Evolutionary conservation across 1,140 invertebrate species (phyloP).

Genomic region (Leptinotarsa defecta): DNA sequence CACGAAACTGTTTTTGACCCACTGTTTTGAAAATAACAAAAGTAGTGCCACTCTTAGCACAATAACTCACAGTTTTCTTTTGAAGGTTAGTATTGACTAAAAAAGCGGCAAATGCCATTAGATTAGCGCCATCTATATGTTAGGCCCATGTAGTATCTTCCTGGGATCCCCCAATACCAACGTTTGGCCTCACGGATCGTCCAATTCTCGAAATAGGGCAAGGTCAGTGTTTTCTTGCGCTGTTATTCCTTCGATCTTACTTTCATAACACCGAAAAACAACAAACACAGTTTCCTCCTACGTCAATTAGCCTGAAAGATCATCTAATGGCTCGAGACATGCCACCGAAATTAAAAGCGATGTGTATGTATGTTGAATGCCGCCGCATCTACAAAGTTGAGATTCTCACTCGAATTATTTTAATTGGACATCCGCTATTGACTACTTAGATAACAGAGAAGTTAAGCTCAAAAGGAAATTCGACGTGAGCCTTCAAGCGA

Average conservation of each 20-base stretch:
- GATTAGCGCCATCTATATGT: no score
- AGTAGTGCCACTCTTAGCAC: no score
- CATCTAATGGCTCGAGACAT: not conserved
- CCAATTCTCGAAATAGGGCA: no score
- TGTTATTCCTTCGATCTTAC: not conserved
- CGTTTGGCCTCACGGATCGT: no score
- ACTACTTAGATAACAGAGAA: slow-evolving; percentile 1
- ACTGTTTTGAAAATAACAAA: no score
- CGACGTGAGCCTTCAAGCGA: not conserved
- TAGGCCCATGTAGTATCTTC: no score
- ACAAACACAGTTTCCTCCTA: not conserved
- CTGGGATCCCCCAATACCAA: no score
- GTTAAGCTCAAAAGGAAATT: slow-evolving; percentile 1
- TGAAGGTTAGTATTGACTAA: no score
- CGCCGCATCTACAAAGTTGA: slow-evolving; percentile 5
- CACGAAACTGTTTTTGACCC: no score
- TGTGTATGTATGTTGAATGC: not conserved
- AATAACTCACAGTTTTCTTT: no score
- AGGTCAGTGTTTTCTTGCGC: no score
- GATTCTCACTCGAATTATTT: not conserved
- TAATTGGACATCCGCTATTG: slow-evolving; percentile 6
- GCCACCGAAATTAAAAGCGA: slow-evolving; percentile 5
- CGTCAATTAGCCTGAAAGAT: not conserved
- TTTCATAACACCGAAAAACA: not conserved
- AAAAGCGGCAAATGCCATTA: no score